phyloP scores from a whole-genome alignment of 2,113 vertebrate species.

The Trematocara stigmaticum region DNA sequence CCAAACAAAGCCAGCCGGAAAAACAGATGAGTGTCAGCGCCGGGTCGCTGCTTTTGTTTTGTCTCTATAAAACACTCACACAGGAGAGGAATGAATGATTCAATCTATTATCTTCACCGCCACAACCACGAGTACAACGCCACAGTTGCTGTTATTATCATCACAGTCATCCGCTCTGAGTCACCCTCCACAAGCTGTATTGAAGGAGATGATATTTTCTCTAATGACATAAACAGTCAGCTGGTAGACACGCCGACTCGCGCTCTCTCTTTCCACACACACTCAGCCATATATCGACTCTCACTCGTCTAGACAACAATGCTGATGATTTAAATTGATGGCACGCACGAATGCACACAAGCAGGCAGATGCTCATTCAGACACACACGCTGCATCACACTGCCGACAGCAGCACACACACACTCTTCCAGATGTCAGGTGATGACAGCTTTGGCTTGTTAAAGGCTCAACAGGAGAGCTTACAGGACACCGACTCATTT shows the following conservation, averaged over 20 bases:
- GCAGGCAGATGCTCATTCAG: neutral
- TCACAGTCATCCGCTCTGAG: conserved; percentile 30
- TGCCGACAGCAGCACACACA: neutral
- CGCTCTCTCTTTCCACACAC: neutral
- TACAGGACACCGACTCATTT: conserved; percentile 46
- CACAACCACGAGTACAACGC: conserved; percentile 8
- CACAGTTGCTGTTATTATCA: conserved; percentile 6
- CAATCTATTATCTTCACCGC: conserved; percentile 18
- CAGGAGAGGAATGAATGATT: conserved; percentile 25
- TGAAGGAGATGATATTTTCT: conserved; percentile 35
- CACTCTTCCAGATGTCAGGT: conserved; percentile 27
- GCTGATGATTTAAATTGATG: conserved; percentile 5
- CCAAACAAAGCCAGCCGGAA: conserved; percentile 9
- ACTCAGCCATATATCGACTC: neutral
- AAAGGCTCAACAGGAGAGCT: neutral
- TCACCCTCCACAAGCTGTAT: conserved; percentile 26
- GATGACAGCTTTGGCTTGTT: conserved; percentile 49
- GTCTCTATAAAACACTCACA: conserved; percentile 19
- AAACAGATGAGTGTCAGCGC: neutral
- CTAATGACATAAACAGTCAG: conserved; percentile 44
- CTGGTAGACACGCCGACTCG: conserved; percentile 1
- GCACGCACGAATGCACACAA: neutral
- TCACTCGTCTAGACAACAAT: conserved; percentile 7
- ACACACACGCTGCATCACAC: neutral
- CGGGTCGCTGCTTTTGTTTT: conserved; percentile 21